Conservation (phyloP, 1,140 invertebrate genomes). For the Drosophila sucinea region DNA sequence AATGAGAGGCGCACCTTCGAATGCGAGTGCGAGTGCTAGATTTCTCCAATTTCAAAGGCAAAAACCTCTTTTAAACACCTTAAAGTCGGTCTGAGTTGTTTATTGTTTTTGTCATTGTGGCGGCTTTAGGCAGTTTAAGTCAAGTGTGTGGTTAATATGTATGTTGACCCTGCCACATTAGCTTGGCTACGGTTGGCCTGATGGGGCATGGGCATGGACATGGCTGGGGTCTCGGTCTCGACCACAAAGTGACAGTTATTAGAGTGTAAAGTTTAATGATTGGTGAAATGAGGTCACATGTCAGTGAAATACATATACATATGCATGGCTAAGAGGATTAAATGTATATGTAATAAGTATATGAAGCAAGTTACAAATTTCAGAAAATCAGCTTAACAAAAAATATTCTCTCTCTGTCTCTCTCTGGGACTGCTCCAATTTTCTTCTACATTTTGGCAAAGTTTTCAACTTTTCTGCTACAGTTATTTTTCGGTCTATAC, state of each 20-base stretch:
- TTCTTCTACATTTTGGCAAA: constrained; percentile 33
- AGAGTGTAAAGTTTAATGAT: constrained; percentile 81
- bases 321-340: constrained; percentile 41
- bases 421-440: constrained; percentile 36
- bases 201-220: not conserved
- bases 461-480: constrained; percentile 31
- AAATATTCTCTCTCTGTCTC: constrained; percentile 27
- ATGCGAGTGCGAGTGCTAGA: constrained; percentile 20
- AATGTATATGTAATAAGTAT: not conserved
- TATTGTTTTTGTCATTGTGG: constrained; percentile 31
- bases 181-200: constrained; percentile 58
- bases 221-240: constrained; percentile 17
- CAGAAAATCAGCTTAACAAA: constrained; percentile 6
- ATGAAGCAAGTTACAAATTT: not conserved
- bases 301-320: constrained; percentile 1
- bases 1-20: constrained; percentile 38
- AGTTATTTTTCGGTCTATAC: constrained; percentile 37
- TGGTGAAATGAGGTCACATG: constrained; percentile 71
- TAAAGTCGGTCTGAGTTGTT: constrained; percentile 40
- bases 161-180: constrained; percentile 70
- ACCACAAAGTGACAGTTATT: constrained; percentile 51
- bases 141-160: constrained; percentile 14
- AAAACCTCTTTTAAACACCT: constrained; percentile 36
- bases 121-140: constrained; percentile 5
- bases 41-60: constrained; percentile 45